Conservation (phyloP, 2,797 vertebrate species). For the Gymnoscopelus microlampas region DNA sequence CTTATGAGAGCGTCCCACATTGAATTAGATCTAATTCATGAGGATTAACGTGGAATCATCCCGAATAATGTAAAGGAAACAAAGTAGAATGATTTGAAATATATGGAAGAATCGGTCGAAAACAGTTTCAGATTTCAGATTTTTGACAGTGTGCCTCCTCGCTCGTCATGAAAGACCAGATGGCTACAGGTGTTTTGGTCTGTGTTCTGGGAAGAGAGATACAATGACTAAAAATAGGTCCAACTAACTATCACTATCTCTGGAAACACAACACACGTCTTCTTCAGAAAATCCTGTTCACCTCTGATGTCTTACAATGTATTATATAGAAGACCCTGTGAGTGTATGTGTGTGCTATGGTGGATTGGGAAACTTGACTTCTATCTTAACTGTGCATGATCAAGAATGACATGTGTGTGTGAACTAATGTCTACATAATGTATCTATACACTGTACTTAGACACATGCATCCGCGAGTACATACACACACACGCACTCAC, state of each 20-base stretch:
- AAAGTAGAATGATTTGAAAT: too few species aligned
- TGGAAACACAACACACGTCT: not conserved
- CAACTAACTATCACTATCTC: slow-evolving; percentile 14
- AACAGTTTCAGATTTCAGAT: too few species aligned
- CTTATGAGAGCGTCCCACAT: too few species aligned
- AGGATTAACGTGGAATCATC: too few species aligned
- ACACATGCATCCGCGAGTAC: too few species aligned
- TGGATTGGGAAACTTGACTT: slow-evolving; percentile 39
- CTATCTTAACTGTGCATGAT: slow-evolving; percentile 43
- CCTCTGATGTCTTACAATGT: too few species aligned
- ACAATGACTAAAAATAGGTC: slow-evolving; percentile 14
- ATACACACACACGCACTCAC: not conserved
- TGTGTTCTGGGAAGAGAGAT: not conserved
- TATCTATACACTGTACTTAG: too few species aligned
- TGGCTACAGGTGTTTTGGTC: slow-evolving; percentile 14
- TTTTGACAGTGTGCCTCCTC: not conserved
- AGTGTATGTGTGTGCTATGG: not conserved
- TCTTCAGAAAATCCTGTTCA: too few species aligned
- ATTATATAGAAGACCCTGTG: not conserved
- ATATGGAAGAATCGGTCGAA: too few species aligned
- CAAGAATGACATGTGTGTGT: not conserved
- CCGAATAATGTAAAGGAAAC: too few species aligned
- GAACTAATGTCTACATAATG: too few species aligned
- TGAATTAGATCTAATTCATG: too few species aligned
- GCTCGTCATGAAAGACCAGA: not conserved